A percentile compares a stretch with the other conserved stretches of the same genome.
Conservation (phyloP, 2,797 vertebrate species). For the Parauchenoglanis punctatus region DNA sequence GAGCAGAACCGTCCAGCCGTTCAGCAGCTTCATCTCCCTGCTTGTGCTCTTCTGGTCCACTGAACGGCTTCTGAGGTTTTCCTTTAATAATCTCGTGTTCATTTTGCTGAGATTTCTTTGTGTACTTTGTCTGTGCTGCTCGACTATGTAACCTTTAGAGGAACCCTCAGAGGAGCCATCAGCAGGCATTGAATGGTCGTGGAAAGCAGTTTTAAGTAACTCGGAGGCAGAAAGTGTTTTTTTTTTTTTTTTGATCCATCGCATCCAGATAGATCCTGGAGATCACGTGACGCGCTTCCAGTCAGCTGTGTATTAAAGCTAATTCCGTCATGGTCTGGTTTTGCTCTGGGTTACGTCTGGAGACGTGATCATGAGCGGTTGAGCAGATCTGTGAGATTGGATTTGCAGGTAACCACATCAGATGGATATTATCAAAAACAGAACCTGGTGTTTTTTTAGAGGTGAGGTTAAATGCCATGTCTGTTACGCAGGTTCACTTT, state of each 20-base stretch:
- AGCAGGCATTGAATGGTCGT: slow-evolving; percentile 12
- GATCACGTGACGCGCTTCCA: slow-evolving; percentile 12
- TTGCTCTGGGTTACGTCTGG: slow-evolving; percentile 11
- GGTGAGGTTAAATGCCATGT: background rate
- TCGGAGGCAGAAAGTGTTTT: slow-evolving; percentile 3
- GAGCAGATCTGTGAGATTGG: background rate
- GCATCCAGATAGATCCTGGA: background rate
- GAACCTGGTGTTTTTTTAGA: background rate
- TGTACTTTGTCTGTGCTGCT: slow-evolving; percentile 9
- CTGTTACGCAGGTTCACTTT: background rate
- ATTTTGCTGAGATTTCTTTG: background rate
- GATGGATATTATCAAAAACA: background rate
- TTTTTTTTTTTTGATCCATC: background rate
- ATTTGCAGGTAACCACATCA: background rate
- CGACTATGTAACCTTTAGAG: slow-evolving; percentile 51
- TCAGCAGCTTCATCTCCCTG: slow-evolving; percentile 30
- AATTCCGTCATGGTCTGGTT: slow-evolving; percentile 17
- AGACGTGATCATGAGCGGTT: background rate
- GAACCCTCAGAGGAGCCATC: slow-evolving; percentile 44
- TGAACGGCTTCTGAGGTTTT: background rate
- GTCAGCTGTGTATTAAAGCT: background rate
- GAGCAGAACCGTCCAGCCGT: slow-evolving; percentile 1
- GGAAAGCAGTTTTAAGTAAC: slow-evolving; percentile 34
- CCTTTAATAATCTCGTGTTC: background rate
- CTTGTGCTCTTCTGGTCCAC: background rate